A percentile compares a stretch with the other conserved stretches of the same genome.
These are phyloP conservation scores for Larimichthys polyactis DNA, from an alignment of 2,113 vertebrate genomes.

Conservation along the genomic window DNA sequence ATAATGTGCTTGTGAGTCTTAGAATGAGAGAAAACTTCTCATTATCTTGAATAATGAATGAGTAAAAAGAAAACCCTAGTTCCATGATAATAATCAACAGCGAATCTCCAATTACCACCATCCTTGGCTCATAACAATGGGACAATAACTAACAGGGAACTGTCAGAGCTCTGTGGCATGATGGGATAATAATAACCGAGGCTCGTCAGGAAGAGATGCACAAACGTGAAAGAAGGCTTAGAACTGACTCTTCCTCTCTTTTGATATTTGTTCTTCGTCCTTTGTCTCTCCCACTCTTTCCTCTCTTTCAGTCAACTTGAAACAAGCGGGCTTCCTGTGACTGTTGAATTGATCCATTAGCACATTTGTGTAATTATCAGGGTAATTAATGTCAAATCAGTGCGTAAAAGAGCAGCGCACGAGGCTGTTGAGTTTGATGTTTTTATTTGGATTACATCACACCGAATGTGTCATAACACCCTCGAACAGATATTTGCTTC, in stretches of 20 bases:
- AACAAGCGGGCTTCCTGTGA: slow-evolving; percentile 33
- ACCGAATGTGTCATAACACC: background rate
- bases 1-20: slow-evolving; percentile 38
- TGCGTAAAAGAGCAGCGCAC: slow-evolving; percentile 30
- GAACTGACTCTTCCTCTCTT: slow-evolving; percentile 20
- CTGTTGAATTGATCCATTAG: slow-evolving; percentile 65
- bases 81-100: slow-evolving; percentile 66
- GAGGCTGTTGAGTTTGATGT: slow-evolving; percentile 40
- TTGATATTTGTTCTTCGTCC: background rate
- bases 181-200: slow-evolving; percentile 62
- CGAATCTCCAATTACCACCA: slow-evolving; percentile 75
- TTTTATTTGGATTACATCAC: slow-evolving; percentile 30
- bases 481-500: slow-evolving; percentile 2
- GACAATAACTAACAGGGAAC: slow-evolving; percentile 66
- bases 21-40: slow-evolving; percentile 52
- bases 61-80: slow-evolving; percentile 51
- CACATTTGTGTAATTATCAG: slow-evolving; percentile 61
- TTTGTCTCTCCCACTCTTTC: background rate
- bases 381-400: slow-evolving; percentile 50
- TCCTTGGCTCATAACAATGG: slow-evolving; percentile 62
- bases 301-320: slow-evolving; percentile 21
- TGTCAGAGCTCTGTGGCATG: slow-evolving; percentile 57
- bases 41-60: slow-evolving; percentile 67
- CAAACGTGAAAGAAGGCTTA: slow-evolving; percentile 30
- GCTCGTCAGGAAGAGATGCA: slow-evolving; percentile 52